These are phyloP conservation scores for Leptopilina syphax DNA, from an alignment of 2,888 invertebrate species.

Conservation along the genomic window DNA sequence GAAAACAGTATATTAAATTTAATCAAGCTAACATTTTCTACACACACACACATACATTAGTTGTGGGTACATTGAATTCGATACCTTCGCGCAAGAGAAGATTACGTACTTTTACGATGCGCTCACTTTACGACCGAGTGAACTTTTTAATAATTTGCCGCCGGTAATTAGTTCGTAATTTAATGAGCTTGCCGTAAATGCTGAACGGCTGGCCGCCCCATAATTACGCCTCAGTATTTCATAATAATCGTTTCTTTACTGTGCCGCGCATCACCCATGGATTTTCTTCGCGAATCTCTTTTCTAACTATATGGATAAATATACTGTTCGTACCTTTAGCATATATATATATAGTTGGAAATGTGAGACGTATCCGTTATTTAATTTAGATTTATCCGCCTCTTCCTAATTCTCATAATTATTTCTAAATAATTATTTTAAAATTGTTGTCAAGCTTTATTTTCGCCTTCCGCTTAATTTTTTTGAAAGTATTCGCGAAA, in stretches of 20 bases:
- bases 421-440: not conserved
- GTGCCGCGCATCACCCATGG: conserved; percentile 48
- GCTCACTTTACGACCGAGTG: conserved; percentile 71
- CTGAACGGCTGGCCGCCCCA: conserved; percentile 62
- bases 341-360: conserved; percentile 18
- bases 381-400: conserved; percentile 29
- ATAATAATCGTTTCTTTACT: conserved; percentile 67
- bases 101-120: conserved; percentile 65
- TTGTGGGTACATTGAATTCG: conserved; percentile 3
- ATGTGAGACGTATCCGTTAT: conserved; percentile 45
- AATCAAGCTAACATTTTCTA: no score
- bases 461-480: no score
- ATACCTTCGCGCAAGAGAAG: conserved; percentile 47
- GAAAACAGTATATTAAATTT: not conserved
- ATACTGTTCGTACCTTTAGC: conserved; percentile 40
- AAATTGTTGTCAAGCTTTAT: no score
- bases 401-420: not conserved
- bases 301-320: not conserved
- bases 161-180: conserved; percentile 75
- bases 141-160: conserved; percentile 75
- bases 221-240: conserved; percentile 72
- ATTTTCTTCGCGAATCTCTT: conserved; percentile 54
- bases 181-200: conserved; percentile 73
- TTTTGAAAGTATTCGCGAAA: no score
- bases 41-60: not conserved